Evolutionary conservation across 1,140 invertebrate genomes (phyloP).

Genomic region (Ectropis grisescens): DNA sequence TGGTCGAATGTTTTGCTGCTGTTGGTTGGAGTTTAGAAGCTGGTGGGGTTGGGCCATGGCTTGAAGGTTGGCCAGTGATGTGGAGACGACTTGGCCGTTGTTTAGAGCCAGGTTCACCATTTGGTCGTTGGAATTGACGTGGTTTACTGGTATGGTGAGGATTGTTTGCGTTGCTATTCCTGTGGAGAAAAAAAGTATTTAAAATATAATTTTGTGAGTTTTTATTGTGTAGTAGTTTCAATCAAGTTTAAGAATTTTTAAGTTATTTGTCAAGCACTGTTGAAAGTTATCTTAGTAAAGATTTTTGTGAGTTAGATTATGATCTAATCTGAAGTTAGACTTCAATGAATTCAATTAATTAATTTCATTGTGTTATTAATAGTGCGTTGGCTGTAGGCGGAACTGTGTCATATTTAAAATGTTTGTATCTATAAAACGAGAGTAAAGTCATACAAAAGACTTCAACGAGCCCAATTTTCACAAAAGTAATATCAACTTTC

Average conservation of each 20-base stretch:
- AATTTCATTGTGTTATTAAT: too few relatives aligned
- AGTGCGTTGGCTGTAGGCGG: too few relatives aligned
- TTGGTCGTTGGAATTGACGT: conserved; percentile 83
- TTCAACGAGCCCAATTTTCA: too few relatives aligned
- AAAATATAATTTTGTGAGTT: conserved; percentile 1
- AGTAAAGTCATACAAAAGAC: too few relatives aligned
- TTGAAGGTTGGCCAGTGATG: conserved; percentile 85
- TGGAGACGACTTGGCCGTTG: conserved; percentile 88
- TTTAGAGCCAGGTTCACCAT: conserved; percentile 85
- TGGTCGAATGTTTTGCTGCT: conserved; percentile 68
- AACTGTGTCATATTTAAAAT: too few relatives aligned
- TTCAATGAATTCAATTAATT: too few relatives aligned
- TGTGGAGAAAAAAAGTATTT: conserved; percentile 42
- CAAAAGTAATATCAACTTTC: too few relatives aligned
- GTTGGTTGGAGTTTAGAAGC: conserved; percentile 58
- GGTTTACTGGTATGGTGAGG: conserved; percentile 91
- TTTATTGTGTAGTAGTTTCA: conserved; percentile 1
- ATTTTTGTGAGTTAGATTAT: too few relatives aligned
- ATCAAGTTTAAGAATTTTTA: conserved; percentile 1
- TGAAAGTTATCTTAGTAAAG: too few relatives aligned
- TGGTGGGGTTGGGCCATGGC: conserved; percentile 81
- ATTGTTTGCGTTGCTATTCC: conserved; percentile 94
- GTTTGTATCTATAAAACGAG: too few relatives aligned
- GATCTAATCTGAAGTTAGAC: too few relatives aligned
- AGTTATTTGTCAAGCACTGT: too few relatives aligned